Evolutionary conservation across 2,797 vertebrate species (phyloP).

Genomic region (Thripadectes ignobilis): DNA sequence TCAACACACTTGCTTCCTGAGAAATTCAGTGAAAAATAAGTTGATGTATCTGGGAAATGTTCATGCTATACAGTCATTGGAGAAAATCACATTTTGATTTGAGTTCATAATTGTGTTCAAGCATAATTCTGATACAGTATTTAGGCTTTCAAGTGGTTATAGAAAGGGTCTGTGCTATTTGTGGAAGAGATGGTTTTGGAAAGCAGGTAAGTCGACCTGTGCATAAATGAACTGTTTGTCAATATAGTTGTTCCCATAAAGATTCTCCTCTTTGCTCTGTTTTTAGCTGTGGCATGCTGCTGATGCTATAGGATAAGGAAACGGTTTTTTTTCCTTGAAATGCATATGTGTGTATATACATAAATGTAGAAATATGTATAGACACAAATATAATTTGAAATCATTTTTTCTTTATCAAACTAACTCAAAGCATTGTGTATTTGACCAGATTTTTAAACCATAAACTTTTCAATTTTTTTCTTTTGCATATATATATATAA

Average conservation of each 20-base stretch:
- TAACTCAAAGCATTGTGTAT: constrained; percentile 64
- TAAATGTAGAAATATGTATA: constrained; percentile 68
- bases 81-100: not conserved
- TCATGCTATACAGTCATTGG: not conserved
- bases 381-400: constrained; percentile 73
- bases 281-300: constrained; percentile 83
- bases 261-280: constrained; percentile 67
- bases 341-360: constrained; percentile 68
- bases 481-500: constrained; percentile 46
- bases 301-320: constrained; percentile 83
- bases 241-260: constrained; percentile 32
- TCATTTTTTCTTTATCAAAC: constrained; percentile 66
- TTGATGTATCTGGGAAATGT: not conserved
- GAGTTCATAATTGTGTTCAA: not conserved
- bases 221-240: constrained; percentile 30
- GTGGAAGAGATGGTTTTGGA: constrained; percentile 71
- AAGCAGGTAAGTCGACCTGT: constrained; percentile 77
- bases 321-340: constrained; percentile 69
- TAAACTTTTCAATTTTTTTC: constrained; percentile 56
- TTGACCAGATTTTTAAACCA: constrained; percentile 68
- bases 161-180: constrained; percentile 62
- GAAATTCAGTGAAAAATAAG: not conserved
- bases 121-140: not conserved
- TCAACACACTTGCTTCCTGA: not conserved
- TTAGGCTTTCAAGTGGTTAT: not conserved